Evolutionary conservation across 2,797 vertebrate genomes (phyloP).

Genomic region (Lutra lutra): DNA sequence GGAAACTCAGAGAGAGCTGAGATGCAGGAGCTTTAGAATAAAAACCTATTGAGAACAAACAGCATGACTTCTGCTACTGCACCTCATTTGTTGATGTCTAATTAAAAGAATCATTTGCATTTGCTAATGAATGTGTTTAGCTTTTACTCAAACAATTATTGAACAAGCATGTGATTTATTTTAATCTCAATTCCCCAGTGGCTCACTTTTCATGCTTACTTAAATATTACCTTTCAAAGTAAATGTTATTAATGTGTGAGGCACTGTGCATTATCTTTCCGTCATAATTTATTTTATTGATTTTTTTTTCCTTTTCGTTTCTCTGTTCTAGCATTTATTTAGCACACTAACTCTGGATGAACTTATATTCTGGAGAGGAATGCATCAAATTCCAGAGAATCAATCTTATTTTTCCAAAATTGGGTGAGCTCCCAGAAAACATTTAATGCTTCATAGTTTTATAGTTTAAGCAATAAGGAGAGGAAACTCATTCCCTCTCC

Average conservation of each 20-base stretch:
- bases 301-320: neutral
- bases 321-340: conserved; percentile 25
- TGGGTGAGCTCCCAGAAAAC: conserved; percentile 66
- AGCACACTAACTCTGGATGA: conserved; percentile 31
- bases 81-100: conserved; percentile 69
- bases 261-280: neutral
- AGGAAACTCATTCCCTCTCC: conserved; percentile 24
- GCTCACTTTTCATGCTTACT: conserved; percentile 10
- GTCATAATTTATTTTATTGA: neutral
- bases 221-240: neutral
- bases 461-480: conserved; percentile 54
- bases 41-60: conserved; percentile 14
- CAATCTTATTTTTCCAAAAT: conserved; percentile 60
- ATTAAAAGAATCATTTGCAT: conserved; percentile 81
- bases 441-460: conserved; percentile 42
- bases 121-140: conserved; percentile 72
- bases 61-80: conserved; percentile 65
- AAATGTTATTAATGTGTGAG: neutral
- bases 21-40: neutral
- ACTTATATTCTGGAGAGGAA: conserved; percentile 44
- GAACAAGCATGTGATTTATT: conserved; percentile 67
- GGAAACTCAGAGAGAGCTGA: neutral
- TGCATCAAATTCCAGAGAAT: conserved; percentile 62
- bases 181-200: conserved; percentile 47
- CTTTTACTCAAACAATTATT: conserved; percentile 72